Conservation (phyloP, 2,113 vertebrate species). For the Nothobranchius kuhntae region DNA sequence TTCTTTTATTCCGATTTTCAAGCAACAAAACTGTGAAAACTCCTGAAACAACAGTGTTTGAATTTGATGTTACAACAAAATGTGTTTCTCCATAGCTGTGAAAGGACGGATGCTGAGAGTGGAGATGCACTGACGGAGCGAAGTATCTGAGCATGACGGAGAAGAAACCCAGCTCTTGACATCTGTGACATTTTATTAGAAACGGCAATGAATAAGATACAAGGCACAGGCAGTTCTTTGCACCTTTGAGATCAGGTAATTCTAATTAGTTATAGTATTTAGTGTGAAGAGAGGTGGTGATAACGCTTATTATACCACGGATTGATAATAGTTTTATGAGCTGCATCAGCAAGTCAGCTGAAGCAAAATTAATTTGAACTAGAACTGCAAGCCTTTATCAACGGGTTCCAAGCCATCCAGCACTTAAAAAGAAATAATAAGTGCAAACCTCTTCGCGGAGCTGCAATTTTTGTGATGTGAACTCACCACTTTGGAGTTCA, state of each 20-base stretch:
- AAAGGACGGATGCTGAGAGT: conserved; percentile 45
- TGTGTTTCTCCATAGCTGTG: conserved; percentile 32
- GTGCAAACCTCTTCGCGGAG: too few species aligned
- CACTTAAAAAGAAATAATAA: too few species aligned
- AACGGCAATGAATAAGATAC: conserved; percentile 27
- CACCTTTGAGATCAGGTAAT: conserved; percentile 18
- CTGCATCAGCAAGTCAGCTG: too few species aligned
- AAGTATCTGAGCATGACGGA: conserved; percentile 5
- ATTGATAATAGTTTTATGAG: too few species aligned
- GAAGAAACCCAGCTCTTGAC: conserved; percentile 18
- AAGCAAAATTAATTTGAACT: too few species aligned
- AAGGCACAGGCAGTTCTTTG: not conserved
- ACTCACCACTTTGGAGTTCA: too few species aligned
- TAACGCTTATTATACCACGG: too few species aligned
- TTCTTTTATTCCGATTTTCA: not conserved
- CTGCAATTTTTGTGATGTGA: too few species aligned
- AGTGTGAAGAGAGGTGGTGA: not conserved
- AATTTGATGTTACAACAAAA: conserved; percentile 21
- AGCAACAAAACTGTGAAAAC: conserved; percentile 26
- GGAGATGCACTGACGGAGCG: conserved; percentile 17
- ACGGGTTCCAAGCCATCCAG: too few species aligned
- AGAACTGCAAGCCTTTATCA: too few species aligned
- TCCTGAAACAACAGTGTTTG: not conserved
- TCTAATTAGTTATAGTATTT: conserved; percentile 20
- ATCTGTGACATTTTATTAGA: conserved; percentile 13